Evolutionary conservation across 1,140 invertebrate species (phyloP).

Genomic region (Listronotus oregonensis): DNA sequence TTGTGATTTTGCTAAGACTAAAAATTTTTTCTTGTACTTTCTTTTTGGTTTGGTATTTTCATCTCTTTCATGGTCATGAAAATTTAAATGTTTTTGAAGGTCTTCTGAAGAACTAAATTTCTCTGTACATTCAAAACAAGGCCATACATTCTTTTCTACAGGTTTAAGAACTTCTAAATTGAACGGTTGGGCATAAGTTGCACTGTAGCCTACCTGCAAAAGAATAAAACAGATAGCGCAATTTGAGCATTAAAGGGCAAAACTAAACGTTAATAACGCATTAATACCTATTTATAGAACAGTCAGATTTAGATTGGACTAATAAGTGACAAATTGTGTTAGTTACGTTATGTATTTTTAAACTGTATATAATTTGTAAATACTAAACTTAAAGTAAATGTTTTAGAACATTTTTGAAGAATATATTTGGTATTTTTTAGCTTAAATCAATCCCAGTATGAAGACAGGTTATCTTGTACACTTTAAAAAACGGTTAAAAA

Average conservation of each 20-base stretch:
- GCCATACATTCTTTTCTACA: slow-evolving; percentile 54
- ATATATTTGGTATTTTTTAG: too few relatives aligned
- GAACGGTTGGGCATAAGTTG: slow-evolving; percentile 62
- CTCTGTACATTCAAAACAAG: slow-evolving; percentile 67
- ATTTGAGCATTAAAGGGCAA: neutral
- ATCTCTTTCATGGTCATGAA: slow-evolving; percentile 57
- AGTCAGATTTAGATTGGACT: too few relatives aligned
- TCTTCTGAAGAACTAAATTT: slow-evolving; percentile 62
- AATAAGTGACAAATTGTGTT: too few relatives aligned
- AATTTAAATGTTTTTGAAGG: slow-evolving; percentile 63
- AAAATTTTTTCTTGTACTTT: slow-evolving; percentile 36
- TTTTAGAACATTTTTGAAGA: too few relatives aligned
- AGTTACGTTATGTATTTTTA: too few relatives aligned
- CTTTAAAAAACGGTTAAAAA: too few relatives aligned
- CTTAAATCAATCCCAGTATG: too few relatives aligned
- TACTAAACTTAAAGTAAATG: too few relatives aligned
- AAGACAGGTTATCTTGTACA: too few relatives aligned
- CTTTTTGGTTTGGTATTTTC: slow-evolving; percentile 39
- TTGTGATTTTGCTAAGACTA: slow-evolving; percentile 30
- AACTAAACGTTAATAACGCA: too few relatives aligned
- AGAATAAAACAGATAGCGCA: slow-evolving; percentile 3
- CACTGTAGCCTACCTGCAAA: slow-evolving; percentile 65
- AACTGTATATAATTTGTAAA: too few relatives aligned
- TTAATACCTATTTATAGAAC: too few relatives aligned
- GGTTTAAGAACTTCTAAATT: slow-evolving; percentile 56